Conservation (phyloP, 2,888 invertebrate species). For the Andrena minutula region DNA sequence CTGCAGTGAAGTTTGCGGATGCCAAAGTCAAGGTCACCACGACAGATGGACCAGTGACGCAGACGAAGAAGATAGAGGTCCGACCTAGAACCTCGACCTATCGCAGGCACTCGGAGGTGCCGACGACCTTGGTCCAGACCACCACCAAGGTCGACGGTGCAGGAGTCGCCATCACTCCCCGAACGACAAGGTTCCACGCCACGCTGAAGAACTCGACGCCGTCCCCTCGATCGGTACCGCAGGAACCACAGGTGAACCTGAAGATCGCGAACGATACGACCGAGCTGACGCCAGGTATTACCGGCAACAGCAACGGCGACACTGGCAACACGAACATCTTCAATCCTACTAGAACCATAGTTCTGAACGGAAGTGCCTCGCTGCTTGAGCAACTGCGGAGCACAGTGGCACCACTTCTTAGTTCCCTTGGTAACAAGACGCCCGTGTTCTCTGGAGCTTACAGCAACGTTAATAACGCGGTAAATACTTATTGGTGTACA, state of each 20-base stretch:
- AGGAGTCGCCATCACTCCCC: slow-evolving; percentile 77
- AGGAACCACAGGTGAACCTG: slow-evolving; percentile 76
- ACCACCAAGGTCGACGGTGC: slow-evolving; percentile 45
- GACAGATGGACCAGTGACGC: slow-evolving; percentile 41
- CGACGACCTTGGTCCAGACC: slow-evolving; percentile 58
- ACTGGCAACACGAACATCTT: slow-evolving; percentile 80
- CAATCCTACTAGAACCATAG: slow-evolving; percentile 78
- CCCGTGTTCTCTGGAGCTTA: slow-evolving; percentile 79
- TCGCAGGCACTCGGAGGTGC: slow-evolving; percentile 79
- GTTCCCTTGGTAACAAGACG: slow-evolving; percentile 79
- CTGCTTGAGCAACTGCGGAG: slow-evolving; percentile 81
- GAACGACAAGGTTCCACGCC: slow-evolving; percentile 68
- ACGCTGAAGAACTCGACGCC: slow-evolving; percentile 58
- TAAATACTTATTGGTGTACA: slow-evolving; percentile 65
- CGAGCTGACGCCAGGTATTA: slow-evolving; percentile 54
- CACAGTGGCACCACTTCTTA: slow-evolving; percentile 82
- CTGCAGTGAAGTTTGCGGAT: slow-evolving; percentile 55
- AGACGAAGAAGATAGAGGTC: slow-evolving; percentile 70
- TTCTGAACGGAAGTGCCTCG: slow-evolving; percentile 75
- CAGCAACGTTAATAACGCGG: slow-evolving; percentile 77
- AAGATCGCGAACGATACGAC: slow-evolving; percentile 66
- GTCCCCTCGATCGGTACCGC: slow-evolving; percentile 74
- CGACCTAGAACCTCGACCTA: slow-evolving; percentile 82
- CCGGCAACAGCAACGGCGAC: slow-evolving; percentile 74
- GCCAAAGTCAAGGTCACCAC: slow-evolving; percentile 12